Evolutionary conservation across 35 echinoderm and acorn worm genomes (phyloP).

Genomic region (Hemicentrotus pulcherrimus): DNA sequence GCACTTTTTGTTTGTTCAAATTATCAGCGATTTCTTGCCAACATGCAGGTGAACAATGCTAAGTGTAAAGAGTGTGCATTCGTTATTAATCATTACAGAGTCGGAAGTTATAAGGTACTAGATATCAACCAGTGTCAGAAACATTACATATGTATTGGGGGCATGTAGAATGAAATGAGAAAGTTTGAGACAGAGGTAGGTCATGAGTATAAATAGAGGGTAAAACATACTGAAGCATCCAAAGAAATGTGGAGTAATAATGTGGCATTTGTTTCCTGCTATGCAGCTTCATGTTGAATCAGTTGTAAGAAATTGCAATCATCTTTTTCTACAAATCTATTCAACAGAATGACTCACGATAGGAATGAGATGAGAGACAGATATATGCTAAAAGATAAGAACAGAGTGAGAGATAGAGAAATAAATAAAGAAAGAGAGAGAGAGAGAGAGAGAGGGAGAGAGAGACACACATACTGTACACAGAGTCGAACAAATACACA

Average conservation of each 20-base stretch:
- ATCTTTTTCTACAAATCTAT: neutral
- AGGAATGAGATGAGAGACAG: too few relatives aligned
- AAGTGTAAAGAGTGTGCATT: neutral
- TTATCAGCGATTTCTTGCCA: neutral
- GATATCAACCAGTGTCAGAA: neutral
- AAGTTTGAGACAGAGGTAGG: too few relatives aligned
- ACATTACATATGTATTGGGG: neutral
- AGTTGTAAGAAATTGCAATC: neutral
- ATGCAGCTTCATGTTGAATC: neutral
- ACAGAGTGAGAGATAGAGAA: too few relatives aligned
- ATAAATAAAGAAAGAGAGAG: too few relatives aligned
- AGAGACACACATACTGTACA: too few relatives aligned
- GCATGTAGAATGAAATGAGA: too few relatives aligned
- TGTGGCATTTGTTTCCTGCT: neutral
- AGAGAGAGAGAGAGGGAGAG: too few relatives aligned
- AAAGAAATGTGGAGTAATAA: too few relatives aligned
- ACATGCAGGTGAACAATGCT: slow-evolving; percentile 16
- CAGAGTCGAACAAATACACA: too few relatives aligned
- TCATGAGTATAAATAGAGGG: too few relatives aligned
- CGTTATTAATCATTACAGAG: neutral
- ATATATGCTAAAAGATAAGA: too few relatives aligned
- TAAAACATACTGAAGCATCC: too few relatives aligned
- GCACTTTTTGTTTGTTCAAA: slow-evolving; percentile 11
- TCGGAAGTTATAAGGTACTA: neutral
- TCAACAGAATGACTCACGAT: neutral